Conservation (phyloP, 2,888 invertebrate genomes). For the Acleris cristana region DNA sequence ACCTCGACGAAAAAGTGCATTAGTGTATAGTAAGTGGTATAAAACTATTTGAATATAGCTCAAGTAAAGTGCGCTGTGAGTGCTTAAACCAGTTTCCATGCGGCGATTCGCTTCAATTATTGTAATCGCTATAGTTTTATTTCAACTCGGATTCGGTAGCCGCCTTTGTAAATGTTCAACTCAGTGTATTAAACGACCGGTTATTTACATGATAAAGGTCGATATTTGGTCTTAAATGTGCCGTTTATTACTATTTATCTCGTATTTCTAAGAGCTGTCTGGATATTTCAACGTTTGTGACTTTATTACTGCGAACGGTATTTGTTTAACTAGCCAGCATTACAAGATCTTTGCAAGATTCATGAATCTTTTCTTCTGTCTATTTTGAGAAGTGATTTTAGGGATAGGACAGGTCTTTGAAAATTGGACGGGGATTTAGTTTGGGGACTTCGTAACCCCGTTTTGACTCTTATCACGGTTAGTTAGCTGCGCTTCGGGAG, state of each 20-base stretch:
- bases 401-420: conserved; percentile 48
- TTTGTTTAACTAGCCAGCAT: conserved; percentile 43
- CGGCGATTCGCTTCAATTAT: conserved; percentile 72
- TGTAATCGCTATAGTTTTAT: conserved; percentile 67
- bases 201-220: conserved; percentile 32
- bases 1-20: conserved; percentile 79
- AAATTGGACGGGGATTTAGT: conserved; percentile 61
- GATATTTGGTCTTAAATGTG: conserved; percentile 29
- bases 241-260: conserved; percentile 26
- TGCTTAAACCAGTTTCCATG: conserved; percentile 74
- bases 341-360: conserved; percentile 40
- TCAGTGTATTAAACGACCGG: conserved; percentile 33
- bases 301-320: conserved; percentile 37
- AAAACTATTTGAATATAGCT: conserved; percentile 80
- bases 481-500: conserved; percentile 68
- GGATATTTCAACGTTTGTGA: conserved; percentile 42
- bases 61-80: conserved; percentile 74
- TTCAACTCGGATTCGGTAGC: conserved; percentile 35
- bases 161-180: conserved; percentile 35
- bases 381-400: conserved; percentile 25
- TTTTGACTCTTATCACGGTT: conserved; percentile 74
- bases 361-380: conserved; percentile 37
- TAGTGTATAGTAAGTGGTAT: conserved; percentile 76
- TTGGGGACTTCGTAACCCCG: conserved; percentile 60
- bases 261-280: conserved; percentile 10